Evolutionary conservation across 2,888 invertebrate species (phyloP), one percentile per base, ranked within the genome.

Genomic region (Deladenus siricidicola): DNA sequence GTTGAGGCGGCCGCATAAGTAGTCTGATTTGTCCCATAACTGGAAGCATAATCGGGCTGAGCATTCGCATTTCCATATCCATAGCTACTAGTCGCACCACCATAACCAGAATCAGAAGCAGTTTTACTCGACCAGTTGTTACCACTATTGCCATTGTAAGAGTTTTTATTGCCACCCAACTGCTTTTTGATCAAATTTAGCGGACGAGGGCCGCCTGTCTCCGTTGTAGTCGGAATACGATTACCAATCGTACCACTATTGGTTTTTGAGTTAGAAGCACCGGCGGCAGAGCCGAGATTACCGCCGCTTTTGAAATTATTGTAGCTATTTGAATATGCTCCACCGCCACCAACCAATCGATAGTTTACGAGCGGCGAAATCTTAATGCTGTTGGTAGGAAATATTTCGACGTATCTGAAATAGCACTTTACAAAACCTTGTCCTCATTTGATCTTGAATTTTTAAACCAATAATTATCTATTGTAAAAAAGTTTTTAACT

Each of bases 401-500:
- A 65, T 17, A 65, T 49, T 29, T 65, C 65, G 19, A 65, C 56
- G 47, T 65, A 65, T 34, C 65, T 65, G 29, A 23, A 60, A 49
- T 4, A 47, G 47, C 17, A 1, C 17, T 19, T 17, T 50, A 28
- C 14, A n/a, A n/a, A n/a, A n/a, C n/a, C n/a, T n/a, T n/a, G n/a
- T n/a, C n/a, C n/a, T n/a, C 39, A 34, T 34, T 34, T 34, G 39
- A 34, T 34, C 8, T 10, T 34, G 39, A 34, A 10, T 34, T 6
- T 10, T 34, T 34, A 34, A 34, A 34, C 14, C 8, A n/a, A n/a
- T n/a, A n/a, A n/a, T n/a, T n/a, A n/a, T n/a, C n/a, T n/a, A n/a
- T n/a, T n/a, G n/a, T n/a, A n/a, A n/a, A n/a, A n/a, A n/a, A n/a
- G n/a, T n/a, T n/a, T n/a, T n/a, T n/a, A n/a, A n/a, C n/a, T n/a